Evolutionary conservation across 2,113 vertebrate genomes (phyloP), one percentile per base, ranked within the genome.

Genomic region (Brienomyrus brachyistius): DNA sequence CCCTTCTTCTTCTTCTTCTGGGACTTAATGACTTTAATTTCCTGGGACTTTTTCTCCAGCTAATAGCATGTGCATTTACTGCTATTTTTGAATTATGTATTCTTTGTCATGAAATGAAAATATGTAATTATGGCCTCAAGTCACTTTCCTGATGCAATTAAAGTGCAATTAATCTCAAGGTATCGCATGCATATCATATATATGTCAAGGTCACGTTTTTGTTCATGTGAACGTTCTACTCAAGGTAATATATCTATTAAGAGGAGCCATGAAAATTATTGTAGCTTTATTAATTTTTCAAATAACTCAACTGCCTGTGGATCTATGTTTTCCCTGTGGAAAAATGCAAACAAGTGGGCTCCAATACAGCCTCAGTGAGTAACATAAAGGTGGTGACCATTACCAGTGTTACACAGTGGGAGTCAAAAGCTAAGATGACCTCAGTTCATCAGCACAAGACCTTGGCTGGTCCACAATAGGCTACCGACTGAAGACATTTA

Each of bases 381-480:
- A 45, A 89, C 90, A 88, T 89, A 80, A 91, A 89, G 89, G 89
- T 91, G 74, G 62, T 90, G 59, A 91, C 89, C 51, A 51, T 70
- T 87, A 47, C 47, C 51, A 9, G 2, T 77, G 86, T 89, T 91
- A 88, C 86, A 89, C 90, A 89, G 91, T 89, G 89, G 66, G 87
- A 74, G 19, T 85, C 11, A 70, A 82, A 35, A 13, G 21, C 54
- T 62, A 77, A 52, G 88, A 59, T 85, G 85, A 91, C 89, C 80
- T 89, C 90, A 86, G 83, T 74, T 90, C 87, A 92, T 74, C 31
- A 40, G 70, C 40, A 40, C 27, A 77, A 40, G 70, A 5, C 88
- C 86, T 90, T 21, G 82, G 88, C 40, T 54, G 85, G 15, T 51
- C 51, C 51, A 54, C 85, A 15, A 40, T 19, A 10, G n/a, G 51